phyloP scores from a whole-genome alignment of 1,140 invertebrate genomes.

The Cotesia vestalis region DNA sequence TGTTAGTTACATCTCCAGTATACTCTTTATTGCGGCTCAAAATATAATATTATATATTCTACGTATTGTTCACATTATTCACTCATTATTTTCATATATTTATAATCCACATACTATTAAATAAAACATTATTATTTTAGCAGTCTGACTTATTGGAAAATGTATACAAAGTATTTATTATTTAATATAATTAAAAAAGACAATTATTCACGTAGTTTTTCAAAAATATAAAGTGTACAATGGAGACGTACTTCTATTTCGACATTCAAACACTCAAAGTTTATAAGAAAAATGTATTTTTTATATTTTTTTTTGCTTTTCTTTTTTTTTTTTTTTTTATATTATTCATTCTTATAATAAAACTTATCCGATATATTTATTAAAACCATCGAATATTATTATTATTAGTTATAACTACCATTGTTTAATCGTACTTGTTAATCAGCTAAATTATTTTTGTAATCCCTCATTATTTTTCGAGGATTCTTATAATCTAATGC shows the following conservation, averaged over 20 bases:
- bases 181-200: neutral
- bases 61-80: neutral
- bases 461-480: constrained; percentile 1
- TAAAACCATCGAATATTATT: constrained; percentile 21
- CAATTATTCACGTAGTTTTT: too few species aligned
- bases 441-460: constrained; percentile 30
- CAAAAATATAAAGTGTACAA: constrained; percentile 15
- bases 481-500: constrained; percentile 15
- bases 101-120: neutral
- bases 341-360: constrained; percentile 9
- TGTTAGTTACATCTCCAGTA: constrained; percentile 19
- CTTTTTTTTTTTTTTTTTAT: constrained; percentile 4
- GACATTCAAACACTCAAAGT: neutral
- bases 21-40: constrained; percentile 9
- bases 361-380: constrained; percentile 19
- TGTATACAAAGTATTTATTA: neutral
- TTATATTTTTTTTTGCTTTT: constrained; percentile 3
- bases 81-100: neutral
- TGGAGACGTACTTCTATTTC: constrained; percentile 13
- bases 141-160: neutral
- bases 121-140: too few species aligned
- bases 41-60: neutral
- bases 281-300: constrained; percentile 6
- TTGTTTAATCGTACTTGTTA: constrained; percentile 23
- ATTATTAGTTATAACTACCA: constrained; percentile 18